Percentiles rank a stretch among this genome's conserved stretches.
These are phyloP conservation scores for Agrypnus murinus DNA, from an alignment of 2,888 invertebrate species.

Conservation along the genomic window DNA sequence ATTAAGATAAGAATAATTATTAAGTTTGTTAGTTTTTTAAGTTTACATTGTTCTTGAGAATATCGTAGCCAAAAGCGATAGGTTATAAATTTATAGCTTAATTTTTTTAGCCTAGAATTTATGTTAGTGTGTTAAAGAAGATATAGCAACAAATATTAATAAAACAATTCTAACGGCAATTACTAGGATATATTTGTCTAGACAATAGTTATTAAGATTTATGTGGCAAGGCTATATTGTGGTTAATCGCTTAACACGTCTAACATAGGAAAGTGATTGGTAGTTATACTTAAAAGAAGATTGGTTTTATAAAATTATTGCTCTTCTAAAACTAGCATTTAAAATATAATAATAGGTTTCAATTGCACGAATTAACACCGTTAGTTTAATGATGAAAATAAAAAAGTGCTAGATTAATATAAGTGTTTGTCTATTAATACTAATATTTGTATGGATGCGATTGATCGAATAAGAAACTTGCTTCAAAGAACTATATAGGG, in stretches of 20 bases:
- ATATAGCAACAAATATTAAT: constrained; percentile 1
- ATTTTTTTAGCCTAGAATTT: background rate
- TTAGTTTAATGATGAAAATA: no score
- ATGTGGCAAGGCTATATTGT: constrained; percentile 16
- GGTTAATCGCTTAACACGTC: constrained; percentile 9
- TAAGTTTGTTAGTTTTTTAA: background rate
- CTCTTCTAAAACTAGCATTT: background rate
- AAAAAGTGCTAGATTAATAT: no score
- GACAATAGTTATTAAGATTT: constrained; percentile 30
- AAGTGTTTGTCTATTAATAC: no score
- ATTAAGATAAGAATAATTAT: background rate
- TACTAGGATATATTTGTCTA: constrained; percentile 25
- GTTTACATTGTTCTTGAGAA: background rate
- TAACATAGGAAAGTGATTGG: background rate
- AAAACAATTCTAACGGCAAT: constrained; percentile 13
- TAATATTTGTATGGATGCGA: no score
- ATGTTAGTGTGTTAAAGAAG: background rate
- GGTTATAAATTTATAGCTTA: background rate
- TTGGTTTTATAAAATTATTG: background rate
- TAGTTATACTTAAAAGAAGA: background rate
- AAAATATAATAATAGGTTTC: no score
- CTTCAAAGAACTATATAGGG: no score
- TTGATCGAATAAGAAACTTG: no score
- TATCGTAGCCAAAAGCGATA: constrained; percentile 1
- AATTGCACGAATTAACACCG: no score